phyloP scores from a whole-genome alignment of 2,888 invertebrate genomes.

The Idaea aversata region DNA sequence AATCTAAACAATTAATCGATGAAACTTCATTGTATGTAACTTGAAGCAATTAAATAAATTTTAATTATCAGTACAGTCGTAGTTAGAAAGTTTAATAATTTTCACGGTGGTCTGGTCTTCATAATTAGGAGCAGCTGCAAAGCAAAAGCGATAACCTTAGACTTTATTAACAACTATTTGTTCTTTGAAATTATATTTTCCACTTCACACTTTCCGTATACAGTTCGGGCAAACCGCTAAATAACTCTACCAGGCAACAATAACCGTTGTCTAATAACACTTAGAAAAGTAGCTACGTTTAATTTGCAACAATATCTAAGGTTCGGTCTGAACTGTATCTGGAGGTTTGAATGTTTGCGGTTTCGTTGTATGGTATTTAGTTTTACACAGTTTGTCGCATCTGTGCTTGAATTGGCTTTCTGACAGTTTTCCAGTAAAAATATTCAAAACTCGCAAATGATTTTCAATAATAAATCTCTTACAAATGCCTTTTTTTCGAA shows the following conservation, averaged over 20 bases:
- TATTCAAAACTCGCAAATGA: no score
- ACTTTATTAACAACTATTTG: not conserved
- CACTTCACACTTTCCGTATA: constrained; percentile 22
- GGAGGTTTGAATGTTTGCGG: constrained; percentile 40
- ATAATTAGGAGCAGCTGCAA: not conserved
- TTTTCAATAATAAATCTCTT: no score
- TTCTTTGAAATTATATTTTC: constrained; percentile 26
- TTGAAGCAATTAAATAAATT: not conserved
- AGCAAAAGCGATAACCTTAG: not conserved
- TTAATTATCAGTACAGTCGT: not conserved
- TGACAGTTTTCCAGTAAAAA: no score
- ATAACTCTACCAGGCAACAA: constrained; percentile 24
- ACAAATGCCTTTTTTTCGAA: no score
- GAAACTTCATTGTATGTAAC: not conserved
- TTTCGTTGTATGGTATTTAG: constrained; percentile 55
- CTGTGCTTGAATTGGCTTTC: constrained; percentile 22
- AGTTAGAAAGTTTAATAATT: not conserved
- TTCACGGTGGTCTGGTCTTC: constrained; percentile 1
- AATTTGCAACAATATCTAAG: constrained; percentile 32
- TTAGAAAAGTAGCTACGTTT: constrained; percentile 26
- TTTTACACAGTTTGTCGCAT: constrained; percentile 50
- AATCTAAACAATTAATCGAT: not conserved
- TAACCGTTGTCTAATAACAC: constrained; percentile 17
- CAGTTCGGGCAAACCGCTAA: constrained; percentile 28
- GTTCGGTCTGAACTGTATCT: constrained; percentile 9